Conservation (phyloP, 1,140 invertebrate species). For the Aplysia californica region DNA sequence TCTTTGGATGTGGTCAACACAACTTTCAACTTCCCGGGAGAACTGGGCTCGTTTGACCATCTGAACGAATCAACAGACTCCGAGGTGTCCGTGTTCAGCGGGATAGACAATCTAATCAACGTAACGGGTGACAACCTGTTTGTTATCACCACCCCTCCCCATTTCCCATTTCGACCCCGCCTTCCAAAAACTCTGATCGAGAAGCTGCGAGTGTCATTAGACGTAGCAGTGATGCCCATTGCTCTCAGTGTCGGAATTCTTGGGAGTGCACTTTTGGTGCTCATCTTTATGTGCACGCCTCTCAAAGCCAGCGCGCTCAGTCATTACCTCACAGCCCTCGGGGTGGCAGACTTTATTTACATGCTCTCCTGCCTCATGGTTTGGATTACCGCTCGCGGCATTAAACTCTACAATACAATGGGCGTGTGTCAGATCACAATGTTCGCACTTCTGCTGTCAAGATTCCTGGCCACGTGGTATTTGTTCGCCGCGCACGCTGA, state of each 20-base stretch:
- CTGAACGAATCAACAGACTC: not conserved
- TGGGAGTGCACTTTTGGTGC: constrained; percentile 26
- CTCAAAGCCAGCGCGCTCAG: constrained; percentile 28
- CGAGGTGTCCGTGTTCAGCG: not conserved
- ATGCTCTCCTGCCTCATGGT: constrained; percentile 25
- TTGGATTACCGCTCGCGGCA: constrained; percentile 30
- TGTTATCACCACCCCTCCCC: not conserved
- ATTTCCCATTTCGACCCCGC: not conserved
- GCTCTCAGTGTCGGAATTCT: constrained; percentile 29
- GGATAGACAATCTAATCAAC: not conserved
- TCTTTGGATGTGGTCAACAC: no score
- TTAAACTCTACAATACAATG: constrained; percentile 33
- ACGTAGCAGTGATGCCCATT: constrained; percentile 27
- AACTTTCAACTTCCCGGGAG: no score
- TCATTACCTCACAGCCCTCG: constrained; percentile 39
- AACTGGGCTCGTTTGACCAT: not conserved
- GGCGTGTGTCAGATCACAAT: constrained; percentile 41
- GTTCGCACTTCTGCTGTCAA: constrained; percentile 32
- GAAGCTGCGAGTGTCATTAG: not conserved
- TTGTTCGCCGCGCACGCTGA: constrained; percentile 20
- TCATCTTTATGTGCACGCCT: constrained; percentile 31
- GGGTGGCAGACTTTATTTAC: constrained; percentile 34
- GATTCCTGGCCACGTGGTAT: constrained; percentile 27
- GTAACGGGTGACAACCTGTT: not conserved
- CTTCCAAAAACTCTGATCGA: not conserved